A percentile compares a stretch with the other conserved stretches of the same genome.
Evolutionary conservation across 1,140 invertebrate genomes (phyloP).

Genomic region (Brachystomella parvula): DNA sequence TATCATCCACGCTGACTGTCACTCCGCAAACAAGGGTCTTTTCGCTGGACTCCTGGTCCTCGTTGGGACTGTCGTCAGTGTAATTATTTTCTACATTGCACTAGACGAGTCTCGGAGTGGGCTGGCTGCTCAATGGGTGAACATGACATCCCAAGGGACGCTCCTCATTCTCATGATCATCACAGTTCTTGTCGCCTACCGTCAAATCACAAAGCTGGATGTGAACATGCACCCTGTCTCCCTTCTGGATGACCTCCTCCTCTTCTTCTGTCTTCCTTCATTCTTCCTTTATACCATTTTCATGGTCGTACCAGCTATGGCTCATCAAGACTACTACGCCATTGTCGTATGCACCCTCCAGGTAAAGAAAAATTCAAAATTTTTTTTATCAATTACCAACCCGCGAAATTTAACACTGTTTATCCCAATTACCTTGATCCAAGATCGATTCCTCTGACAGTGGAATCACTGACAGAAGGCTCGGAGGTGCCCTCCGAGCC

Average conservation of each 20-base stretch:
- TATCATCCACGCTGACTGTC: conserved; percentile 60
- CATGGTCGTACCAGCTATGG: conserved; percentile 54
- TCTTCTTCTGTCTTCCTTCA: conserved; percentile 62
- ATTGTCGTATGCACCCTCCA: conserved; percentile 49
- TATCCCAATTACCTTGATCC: too few species aligned
- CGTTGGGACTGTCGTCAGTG: conserved; percentile 53
- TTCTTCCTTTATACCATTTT: conserved; percentile 62
- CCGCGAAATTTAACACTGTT: too few species aligned
- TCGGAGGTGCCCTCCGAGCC: too few species aligned
- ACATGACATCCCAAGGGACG: conserved; percentile 37
- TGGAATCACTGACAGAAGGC: too few species aligned
- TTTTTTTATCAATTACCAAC: neutral
- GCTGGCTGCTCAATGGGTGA: conserved; percentile 38
- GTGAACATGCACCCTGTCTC: conserved; percentile 57
- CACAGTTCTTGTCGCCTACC: conserved; percentile 50
- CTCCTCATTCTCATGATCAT: conserved; percentile 50
- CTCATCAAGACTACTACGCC: conserved; percentile 47
- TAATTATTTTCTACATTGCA: conserved; percentile 61
- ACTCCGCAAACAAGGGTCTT: conserved; percentile 60
- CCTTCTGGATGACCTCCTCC: conserved; percentile 59
- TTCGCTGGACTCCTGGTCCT: conserved; percentile 59
- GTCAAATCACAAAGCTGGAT: conserved; percentile 54
- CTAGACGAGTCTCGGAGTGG: conserved; percentile 47
- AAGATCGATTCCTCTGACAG: too few species aligned
- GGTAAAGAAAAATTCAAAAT: conserved; percentile 43